phyloP scores from a whole-genome alignment of 53 echinoderm and acorn worm genomes.

The Arbacia lixula region DNA sequence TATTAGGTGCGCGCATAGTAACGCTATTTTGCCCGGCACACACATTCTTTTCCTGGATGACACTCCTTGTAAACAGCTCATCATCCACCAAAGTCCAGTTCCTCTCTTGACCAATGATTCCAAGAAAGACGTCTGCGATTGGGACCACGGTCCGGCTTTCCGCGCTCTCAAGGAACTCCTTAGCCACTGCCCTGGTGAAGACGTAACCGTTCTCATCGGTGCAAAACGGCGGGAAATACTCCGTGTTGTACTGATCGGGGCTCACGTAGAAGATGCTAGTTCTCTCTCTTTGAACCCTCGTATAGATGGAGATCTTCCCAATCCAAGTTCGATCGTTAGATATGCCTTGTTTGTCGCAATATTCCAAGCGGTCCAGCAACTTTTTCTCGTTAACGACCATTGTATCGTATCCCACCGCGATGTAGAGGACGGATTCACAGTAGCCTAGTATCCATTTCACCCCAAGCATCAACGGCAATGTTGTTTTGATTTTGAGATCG shows the following conservation, averaged over 20 bases:
- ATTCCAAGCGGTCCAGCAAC: constrained; percentile 18
- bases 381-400: background rate
- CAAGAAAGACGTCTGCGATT: constrained; percentile 74
- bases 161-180: constrained; percentile 14
- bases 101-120: constrained; percentile 68
- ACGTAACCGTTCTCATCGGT: constrained; percentile 51
- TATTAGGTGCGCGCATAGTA: constrained; percentile 64
- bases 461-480: constrained; percentile 11
- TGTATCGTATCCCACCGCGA: background rate
- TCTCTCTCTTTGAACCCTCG: constrained; percentile 4
- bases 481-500: constrained; percentile 5
- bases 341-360: background rate
- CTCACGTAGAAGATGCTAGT: constrained; percentile 20
- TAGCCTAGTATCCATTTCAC: background rate
- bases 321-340: constrained; percentile 16
- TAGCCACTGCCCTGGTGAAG: constrained; percentile 9
- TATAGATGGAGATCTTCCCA: background rate
- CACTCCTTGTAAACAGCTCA: constrained; percentile 62
- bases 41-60: constrained; percentile 46
- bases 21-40: constrained; percentile 63
- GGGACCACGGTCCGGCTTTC: constrained; percentile 50
- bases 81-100: constrained; percentile 68
- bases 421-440: constrained; percentile 22
- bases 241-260: background rate
- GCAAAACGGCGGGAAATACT: constrained; percentile 40